phyloP scores from a whole-genome alignment of 2,113 vertebrate genomes.

The Sardina pilchardus region DNA sequence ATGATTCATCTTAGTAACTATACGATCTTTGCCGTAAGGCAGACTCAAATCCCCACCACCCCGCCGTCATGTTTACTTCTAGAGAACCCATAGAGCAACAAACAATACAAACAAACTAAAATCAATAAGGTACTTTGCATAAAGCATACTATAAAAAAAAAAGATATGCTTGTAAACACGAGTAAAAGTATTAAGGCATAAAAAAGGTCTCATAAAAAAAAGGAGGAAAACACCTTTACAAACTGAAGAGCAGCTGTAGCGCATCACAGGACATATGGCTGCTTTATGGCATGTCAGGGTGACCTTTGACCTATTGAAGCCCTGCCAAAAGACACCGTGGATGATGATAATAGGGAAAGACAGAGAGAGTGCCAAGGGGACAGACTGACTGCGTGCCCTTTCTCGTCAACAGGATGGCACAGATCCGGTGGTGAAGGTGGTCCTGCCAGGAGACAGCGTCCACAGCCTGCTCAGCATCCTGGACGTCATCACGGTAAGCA shows the following conservation, averaged over 20 bases:
- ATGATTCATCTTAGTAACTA: too few relatives aligned
- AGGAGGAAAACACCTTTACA: not conserved
- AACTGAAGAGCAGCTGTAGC: not conserved
- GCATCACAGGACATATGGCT: not conserved
- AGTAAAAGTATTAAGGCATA: not conserved
- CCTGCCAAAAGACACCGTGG: not conserved
- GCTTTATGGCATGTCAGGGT: not conserved
- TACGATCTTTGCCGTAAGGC: too few relatives aligned
- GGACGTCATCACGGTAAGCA: constrained; percentile 88
- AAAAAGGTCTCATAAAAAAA: too few relatives aligned
- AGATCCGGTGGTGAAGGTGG: constrained; percentile 88
- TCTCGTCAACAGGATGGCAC: constrained; percentile 79
- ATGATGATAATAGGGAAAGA: not conserved
- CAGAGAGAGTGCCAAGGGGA: not conserved
- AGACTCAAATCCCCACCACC: not conserved
- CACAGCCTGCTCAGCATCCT: constrained; percentile 94
- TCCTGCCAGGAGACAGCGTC: constrained; percentile 88
- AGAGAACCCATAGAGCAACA: not conserved
- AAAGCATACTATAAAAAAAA: too few relatives aligned
- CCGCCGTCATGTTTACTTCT: not conserved
- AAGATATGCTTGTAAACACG: not conserved
- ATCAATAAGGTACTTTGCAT: not conserved
- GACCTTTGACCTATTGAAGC: not conserved
- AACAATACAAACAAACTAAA: too few relatives aligned
- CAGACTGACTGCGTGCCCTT: not conserved